phyloP scores from a whole-genome alignment of 2,797 vertebrate species.

The Anguilla anguilla region DNA sequence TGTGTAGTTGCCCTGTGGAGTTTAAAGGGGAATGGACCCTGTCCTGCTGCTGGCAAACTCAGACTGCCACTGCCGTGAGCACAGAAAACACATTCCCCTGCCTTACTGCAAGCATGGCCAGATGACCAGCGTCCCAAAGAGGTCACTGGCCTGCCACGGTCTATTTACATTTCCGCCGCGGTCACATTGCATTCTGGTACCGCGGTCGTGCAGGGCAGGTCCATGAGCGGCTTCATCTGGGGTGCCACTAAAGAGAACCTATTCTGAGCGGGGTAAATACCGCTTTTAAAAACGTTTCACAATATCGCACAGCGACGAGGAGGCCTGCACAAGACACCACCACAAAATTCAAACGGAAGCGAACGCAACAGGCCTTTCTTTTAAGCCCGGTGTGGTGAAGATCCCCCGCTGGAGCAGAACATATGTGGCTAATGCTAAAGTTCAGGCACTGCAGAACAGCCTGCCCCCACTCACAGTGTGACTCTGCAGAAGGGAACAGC shows the following conservation, averaged over 20 bases:
- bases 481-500: not conserved
- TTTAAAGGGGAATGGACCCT: not conserved
- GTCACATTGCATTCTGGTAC: not conserved
- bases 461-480: not conserved
- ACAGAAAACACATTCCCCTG: conserved; percentile 26
- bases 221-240: not conserved
- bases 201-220: not conserved
- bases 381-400: not conserved
- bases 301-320: not conserved
- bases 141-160: not conserved
- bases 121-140: not conserved
- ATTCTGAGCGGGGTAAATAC: not conserved
- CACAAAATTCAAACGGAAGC: not conserved
- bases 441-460: not conserved
- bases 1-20: conserved; percentile 9
- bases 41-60: conserved; percentile 2
- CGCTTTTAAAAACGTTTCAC: not conserved
- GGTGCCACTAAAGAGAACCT: not conserved
- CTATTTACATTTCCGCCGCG: not conserved
- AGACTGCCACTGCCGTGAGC: not conserved
- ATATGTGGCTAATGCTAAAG: not conserved
- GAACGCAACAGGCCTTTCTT: not conserved
- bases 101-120: not conserved
- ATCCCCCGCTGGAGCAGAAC: not conserved
- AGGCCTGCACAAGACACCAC: not conserved